phyloP scores from a whole-genome alignment of 1,140 invertebrate species.

The Penaeus japonicus region DNA sequence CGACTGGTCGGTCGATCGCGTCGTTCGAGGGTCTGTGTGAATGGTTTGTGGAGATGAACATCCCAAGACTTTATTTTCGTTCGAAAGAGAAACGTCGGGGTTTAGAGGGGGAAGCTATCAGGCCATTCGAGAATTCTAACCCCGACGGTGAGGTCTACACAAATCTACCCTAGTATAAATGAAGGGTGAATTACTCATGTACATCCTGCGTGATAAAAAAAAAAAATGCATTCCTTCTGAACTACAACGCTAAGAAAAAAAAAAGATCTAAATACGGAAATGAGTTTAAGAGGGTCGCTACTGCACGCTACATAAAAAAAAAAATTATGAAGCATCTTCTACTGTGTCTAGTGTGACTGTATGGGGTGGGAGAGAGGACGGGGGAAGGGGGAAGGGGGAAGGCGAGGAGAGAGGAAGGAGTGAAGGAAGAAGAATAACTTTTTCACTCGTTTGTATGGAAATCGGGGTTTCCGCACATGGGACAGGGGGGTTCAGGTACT shows the following conservation, averaged over 20 bases:
- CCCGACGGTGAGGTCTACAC: too few species aligned
- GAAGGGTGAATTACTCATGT: too few species aligned
- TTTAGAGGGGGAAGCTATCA: too few species aligned
- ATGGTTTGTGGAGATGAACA: too few species aligned
- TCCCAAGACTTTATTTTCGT: too few species aligned
- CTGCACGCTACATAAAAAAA: background rate
- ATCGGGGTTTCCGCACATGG: conserved; percentile 35
- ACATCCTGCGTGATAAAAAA: too few species aligned
- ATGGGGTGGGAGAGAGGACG: background rate
- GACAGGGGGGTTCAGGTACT: background rate
- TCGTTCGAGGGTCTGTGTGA: too few species aligned
- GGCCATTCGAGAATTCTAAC: too few species aligned
- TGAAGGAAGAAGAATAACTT: background rate
- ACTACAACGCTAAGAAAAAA: background rate
- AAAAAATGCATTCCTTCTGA: background rate
- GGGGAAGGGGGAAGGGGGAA: background rate
- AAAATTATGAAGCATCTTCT: background rate
- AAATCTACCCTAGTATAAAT: too few species aligned
- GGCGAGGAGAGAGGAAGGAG: background rate
- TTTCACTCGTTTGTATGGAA: conserved; percentile 3
- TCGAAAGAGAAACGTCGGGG: too few species aligned
- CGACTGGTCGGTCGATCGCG: too few species aligned
- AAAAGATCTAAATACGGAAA: background rate
- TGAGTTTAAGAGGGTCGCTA: background rate
- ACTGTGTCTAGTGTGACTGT: background rate